These are phyloP conservation scores for Chloromyia formosa DNA, from an alignment of 2,888 invertebrate genomes.

Conservation along the genomic window DNA sequence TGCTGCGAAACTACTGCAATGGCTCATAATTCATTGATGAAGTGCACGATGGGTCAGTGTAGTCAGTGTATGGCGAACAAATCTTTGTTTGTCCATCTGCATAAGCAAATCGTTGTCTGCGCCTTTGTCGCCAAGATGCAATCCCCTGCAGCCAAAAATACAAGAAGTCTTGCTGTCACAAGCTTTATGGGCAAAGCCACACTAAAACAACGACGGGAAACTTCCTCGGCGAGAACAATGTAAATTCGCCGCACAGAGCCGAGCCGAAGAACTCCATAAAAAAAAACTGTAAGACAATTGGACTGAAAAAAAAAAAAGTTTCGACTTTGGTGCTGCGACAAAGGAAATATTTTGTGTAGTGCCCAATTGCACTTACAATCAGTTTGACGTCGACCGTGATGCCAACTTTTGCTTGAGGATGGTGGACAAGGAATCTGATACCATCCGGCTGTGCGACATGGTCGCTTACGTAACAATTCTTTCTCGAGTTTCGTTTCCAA, in stretches of 20 bases:
- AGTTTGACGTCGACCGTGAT: constrained; percentile 1
- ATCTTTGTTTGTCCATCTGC: constrained; percentile 35
- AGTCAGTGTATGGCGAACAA: neutral
- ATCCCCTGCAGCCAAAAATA: constrained; percentile 24
- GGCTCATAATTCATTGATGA: constrained; percentile 39
- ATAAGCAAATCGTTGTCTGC: constrained; percentile 31
- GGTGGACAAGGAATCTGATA: neutral
- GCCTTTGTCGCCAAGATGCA: neutral
- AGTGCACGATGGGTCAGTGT: constrained; percentile 15
- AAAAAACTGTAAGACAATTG: neutral
- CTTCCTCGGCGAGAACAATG: no score
- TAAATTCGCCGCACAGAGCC: no score
- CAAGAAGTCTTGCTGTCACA: neutral
- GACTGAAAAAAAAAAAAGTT: neutral
- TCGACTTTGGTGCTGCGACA: neutral
- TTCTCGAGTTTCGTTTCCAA: neutral
- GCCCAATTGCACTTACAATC: constrained; percentile 19
- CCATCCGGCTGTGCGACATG: neutral
- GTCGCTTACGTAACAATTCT: neutral
- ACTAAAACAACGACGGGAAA: constrained; percentile 9
- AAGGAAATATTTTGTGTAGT: constrained; percentile 18
- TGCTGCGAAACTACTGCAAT: constrained; percentile 41
- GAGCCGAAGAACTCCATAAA: neutral
- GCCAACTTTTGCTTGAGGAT: neutral
- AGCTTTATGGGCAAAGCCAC: neutral